These are phyloP conservation scores for Peromyscus californicus DNA, from an alignment of 2,113 vertebrate genomes.

Conservation along the genomic window DNA sequence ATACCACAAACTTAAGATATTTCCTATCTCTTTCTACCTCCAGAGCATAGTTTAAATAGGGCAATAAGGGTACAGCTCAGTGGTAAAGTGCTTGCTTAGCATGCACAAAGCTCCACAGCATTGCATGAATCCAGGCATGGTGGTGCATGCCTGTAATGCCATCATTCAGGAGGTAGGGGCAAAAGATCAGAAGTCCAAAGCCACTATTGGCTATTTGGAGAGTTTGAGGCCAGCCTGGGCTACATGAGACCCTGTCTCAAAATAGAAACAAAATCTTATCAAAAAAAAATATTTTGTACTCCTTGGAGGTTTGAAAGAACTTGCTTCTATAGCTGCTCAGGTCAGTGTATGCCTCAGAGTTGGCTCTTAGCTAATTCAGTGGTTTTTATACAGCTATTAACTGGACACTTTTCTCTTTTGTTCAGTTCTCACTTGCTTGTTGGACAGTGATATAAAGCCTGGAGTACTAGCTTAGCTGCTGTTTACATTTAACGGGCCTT, in stretches of 20 bases:
- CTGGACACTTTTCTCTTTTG: background rate
- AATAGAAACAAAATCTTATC: background rate
- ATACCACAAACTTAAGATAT: background rate
- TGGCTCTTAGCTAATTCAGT: background rate
- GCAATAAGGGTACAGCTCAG: background rate
- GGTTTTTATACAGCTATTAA: background rate
- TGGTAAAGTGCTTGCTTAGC: background rate
- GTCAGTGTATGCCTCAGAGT: background rate
- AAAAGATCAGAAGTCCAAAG: background rate
- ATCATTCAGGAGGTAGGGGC: background rate
- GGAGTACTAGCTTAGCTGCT: background rate
- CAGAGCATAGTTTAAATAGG: background rate
- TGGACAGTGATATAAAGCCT: background rate
- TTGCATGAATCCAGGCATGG: background rate
- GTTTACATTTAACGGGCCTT: background rate
- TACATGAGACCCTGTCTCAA: background rate
- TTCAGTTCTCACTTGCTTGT: background rate
- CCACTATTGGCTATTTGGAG: background rate
- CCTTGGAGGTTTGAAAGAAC: background rate
- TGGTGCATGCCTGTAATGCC: background rate
- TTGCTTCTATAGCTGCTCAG: background rate
- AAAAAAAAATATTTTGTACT: background rate
- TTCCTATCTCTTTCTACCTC: background rate
- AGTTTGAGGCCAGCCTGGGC: background rate
- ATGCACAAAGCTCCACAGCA: background rate